Evolutionary conservation across 2,888 invertebrate genomes (phyloP).

Genomic region (Platycheirus albimanus): DNA sequence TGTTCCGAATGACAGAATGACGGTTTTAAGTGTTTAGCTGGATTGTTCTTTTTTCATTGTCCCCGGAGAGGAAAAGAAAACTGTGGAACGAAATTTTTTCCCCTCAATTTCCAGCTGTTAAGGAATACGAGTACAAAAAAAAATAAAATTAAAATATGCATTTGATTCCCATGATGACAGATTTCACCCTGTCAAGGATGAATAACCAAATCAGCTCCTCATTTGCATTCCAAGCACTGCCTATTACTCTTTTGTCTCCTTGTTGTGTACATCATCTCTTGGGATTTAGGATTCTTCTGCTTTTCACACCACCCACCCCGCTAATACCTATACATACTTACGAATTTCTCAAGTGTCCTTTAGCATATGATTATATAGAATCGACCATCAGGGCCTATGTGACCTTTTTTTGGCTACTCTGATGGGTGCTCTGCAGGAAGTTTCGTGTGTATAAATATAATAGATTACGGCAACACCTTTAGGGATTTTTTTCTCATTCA

Average conservation of each 20-base stretch:
- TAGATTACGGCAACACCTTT: too few species aligned
- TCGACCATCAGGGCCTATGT: too few species aligned
- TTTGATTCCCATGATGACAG: constrained; percentile 17
- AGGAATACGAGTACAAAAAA: not conserved
- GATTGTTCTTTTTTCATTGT: constrained; percentile 1
- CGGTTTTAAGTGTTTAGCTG: not conserved
- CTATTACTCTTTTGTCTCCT: not conserved
- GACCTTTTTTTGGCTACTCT: too few species aligned
- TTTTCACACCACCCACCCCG: constrained; percentile 1
- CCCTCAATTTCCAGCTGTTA: not conserved
- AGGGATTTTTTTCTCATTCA: too few species aligned
- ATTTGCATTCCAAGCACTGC: constrained; percentile 50
- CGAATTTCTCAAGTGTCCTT: not conserved
- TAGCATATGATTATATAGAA: too few species aligned
- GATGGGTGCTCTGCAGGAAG: too few species aligned
- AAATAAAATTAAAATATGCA: not conserved
- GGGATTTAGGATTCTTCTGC: not conserved
- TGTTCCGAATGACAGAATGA: constrained; percentile 8
- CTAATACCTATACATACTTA: not conserved
- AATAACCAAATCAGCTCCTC: constrained; percentile 40
- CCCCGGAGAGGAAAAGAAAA: not conserved
- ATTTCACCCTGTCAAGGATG: constrained; percentile 29
- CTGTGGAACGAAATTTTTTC: too few species aligned
- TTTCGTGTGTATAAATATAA: too few species aligned
- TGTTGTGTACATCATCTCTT: constrained; percentile 1